Conservation (phyloP, 2,888 invertebrate genomes). For the Synergus gifuensis region DNA sequence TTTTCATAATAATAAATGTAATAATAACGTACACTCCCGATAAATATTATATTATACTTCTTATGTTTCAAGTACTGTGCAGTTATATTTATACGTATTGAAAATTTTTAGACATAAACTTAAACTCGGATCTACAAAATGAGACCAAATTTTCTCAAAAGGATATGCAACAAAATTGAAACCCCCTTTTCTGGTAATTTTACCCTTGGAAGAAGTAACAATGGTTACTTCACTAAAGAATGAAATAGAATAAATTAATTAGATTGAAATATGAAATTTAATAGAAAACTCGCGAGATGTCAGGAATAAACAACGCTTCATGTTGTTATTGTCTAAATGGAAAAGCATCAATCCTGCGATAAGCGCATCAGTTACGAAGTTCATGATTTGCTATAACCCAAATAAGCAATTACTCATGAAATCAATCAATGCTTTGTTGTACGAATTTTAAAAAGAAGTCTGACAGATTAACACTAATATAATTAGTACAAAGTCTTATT, state of each 20-base stretch:
- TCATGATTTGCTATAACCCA: slow-evolving; percentile 21
- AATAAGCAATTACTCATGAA: slow-evolving; percentile 33
- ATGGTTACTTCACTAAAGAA: slow-evolving; percentile 7
- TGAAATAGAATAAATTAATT: slow-evolving; percentile 23
- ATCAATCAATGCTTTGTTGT: slow-evolving; percentile 29
- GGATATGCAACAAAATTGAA: no score
- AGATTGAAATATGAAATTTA: slow-evolving; percentile 1
- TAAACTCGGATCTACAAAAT: no score
- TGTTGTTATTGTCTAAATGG: neutral
- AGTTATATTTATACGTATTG: neutral
- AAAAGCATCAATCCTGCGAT: slow-evolving; percentile 14
- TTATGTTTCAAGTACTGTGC: neutral
- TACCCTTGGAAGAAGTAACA: neutral
- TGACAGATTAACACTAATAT: neutral
- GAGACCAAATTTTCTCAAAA: no score
- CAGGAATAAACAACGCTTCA: neutral
- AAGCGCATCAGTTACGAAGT: slow-evolving; percentile 14
- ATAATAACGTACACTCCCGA: slow-evolving; percentile 11
- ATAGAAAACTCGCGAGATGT: slow-evolving; percentile 13
- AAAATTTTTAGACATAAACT: no score
- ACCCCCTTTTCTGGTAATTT: neutral
- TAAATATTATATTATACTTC: slow-evolving; percentile 12
- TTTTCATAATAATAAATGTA: neutral
- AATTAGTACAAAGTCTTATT: neutral
- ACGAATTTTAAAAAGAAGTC: neutral